phyloP scores from a whole-genome alignment of 2,888 invertebrate genomes.

The Leptinotarsa haldemani region DNA sequence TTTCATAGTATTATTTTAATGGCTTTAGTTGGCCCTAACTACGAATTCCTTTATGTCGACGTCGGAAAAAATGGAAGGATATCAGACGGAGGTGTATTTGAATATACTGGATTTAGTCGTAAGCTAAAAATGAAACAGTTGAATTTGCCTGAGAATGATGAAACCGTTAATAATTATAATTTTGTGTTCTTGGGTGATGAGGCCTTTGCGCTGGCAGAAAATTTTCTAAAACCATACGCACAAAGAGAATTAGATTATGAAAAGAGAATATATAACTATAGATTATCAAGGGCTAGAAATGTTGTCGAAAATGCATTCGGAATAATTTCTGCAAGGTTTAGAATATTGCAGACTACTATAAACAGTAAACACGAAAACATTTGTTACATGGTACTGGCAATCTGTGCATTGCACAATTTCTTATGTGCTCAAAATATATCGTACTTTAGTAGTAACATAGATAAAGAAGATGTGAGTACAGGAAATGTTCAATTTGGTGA shows the following conservation, averaged over 20 bases:
- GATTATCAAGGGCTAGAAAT: slow-evolving; percentile 7
- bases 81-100: slow-evolving; percentile 36
- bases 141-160: background rate
- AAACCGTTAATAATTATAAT: background rate
- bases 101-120: slow-evolving; percentile 29
- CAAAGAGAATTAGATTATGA: slow-evolving; percentile 7
- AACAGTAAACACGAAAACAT: no score
- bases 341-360: slow-evolving; percentile 6
- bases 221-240: slow-evolving; percentile 17
- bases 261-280: slow-evolving; percentile 17
- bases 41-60: slow-evolving; percentile 36
- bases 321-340: slow-evolving; percentile 1
- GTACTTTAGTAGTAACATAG: no score
- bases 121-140: background rate
- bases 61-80: slow-evolving; percentile 36
- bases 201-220: slow-evolving; percentile 3
- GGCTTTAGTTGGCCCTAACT: slow-evolving; percentile 34
- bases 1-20: slow-evolving; percentile 33
- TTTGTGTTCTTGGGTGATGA: slow-evolving; percentile 14
- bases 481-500: no score
- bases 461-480: no score
- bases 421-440: no score
- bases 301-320: slow-evolving; percentile 14
- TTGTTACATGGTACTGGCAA: no score
- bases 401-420: no score